Percentiles rank a stretch among this genome's conserved stretches.
Evolutionary conservation across 2,888 invertebrate genomes (phyloP).

Genomic region (Aproaerema taeniolella): DNA sequence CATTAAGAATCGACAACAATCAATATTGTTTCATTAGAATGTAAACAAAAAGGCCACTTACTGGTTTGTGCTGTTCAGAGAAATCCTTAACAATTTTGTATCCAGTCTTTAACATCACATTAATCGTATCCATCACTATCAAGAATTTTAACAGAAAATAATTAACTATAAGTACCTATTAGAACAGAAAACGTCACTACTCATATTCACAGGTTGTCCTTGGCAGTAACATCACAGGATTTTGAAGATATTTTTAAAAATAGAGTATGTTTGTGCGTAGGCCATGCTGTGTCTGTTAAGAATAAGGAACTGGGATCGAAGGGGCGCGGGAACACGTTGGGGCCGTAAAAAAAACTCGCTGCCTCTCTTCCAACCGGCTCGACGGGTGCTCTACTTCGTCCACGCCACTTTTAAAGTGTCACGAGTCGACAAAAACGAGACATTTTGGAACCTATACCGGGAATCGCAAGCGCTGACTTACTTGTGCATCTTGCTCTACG

Average conservation of each 20-base stretch:
- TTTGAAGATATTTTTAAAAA: constrained; percentile 14
- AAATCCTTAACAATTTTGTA: constrained; percentile 68
- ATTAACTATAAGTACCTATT: background rate
- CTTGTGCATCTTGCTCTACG: constrained; percentile 7
- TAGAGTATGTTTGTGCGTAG: constrained; percentile 20
- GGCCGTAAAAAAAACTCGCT: constrained; percentile 64
- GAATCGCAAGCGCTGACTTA: constrained; percentile 4
- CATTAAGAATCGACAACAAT: no score
- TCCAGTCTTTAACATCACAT: constrained; percentile 63
- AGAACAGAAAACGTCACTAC: constrained; percentile 1
- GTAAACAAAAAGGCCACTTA: no score
- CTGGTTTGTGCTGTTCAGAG: constrained; percentile 56
- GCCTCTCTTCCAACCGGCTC: constrained; percentile 46
- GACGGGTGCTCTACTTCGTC: constrained; percentile 48
- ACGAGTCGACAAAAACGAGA: constrained; percentile 6
- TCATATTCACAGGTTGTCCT: background rate
- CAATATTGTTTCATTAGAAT: no score
- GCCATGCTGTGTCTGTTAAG: constrained; percentile 52
- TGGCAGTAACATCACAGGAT: background rate
- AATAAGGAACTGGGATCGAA: constrained; percentile 67
- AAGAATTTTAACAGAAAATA: background rate
- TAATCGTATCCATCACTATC: constrained; percentile 68
- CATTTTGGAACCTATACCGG: background rate
- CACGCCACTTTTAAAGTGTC: constrained; percentile 1
- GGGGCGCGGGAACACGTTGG: constrained; percentile 67